Evolutionary conservation across 2,888 invertebrate genomes (phyloP).

Genomic region (Rapana venosa): DNA sequence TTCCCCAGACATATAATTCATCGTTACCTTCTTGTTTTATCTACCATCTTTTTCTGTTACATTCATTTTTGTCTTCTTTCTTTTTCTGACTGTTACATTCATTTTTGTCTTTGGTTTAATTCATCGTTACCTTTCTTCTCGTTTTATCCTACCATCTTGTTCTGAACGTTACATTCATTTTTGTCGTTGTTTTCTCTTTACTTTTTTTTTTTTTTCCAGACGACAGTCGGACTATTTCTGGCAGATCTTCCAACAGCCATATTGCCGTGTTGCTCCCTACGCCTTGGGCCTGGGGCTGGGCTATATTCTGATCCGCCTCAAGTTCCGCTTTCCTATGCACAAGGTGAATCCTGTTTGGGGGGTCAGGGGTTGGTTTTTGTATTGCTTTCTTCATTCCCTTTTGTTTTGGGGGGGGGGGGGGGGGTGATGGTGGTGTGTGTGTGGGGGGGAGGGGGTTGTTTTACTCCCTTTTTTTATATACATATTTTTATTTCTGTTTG

Average conservation of each 20-base stretch:
- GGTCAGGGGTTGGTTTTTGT: not conserved
- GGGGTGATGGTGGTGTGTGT: not conserved
- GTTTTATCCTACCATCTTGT: no score
- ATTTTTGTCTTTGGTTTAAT: not conserved
- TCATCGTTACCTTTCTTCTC: no score
- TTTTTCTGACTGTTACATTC: not conserved
- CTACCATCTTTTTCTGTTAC: not conserved
- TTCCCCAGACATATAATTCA: no score
- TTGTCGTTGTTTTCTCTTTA: not conserved
- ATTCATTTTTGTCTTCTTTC: not conserved
- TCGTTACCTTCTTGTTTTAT: no score
- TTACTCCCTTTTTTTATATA: no score
- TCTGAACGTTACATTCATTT: not conserved
- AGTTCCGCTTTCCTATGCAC: slow-evolving; percentile 24
- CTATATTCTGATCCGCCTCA: slow-evolving; percentile 23
- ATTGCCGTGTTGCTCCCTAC: slow-evolving; percentile 37
- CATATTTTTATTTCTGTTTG: not conserved
- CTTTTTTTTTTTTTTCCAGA: slow-evolving; percentile 7
- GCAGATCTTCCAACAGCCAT: slow-evolving; percentile 40
- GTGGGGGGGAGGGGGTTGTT: not conserved
- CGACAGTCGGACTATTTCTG: slow-evolving; percentile 39
- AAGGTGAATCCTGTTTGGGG: slow-evolving; percentile 16
- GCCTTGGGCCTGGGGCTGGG: slow-evolving; percentile 42
- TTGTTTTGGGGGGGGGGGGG: not conserved
- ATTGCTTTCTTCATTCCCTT: not conserved